Evolutionary conservation across 2,888 invertebrate species (phyloP).

Genomic region (Drosophila mulleri): DNA sequence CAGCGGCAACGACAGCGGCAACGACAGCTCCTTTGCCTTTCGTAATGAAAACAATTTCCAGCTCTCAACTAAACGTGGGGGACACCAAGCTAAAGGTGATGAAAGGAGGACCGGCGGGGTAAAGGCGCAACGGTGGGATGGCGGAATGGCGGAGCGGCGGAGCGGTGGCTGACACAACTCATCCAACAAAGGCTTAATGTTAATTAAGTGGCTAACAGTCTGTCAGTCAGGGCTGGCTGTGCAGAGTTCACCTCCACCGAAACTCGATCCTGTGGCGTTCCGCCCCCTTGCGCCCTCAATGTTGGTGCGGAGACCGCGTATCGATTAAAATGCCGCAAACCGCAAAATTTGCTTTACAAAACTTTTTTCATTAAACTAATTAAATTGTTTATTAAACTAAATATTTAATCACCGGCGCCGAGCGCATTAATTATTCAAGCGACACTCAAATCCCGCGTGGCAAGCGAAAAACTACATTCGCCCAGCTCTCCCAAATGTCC

Average conservation of each 20-base stretch:
- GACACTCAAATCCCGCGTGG: constrained; percentile 10
- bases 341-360: constrained; percentile 28
- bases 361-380: constrained; percentile 34
- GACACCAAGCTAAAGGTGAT: neutral
- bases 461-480: constrained; percentile 24
- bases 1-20: constrained; percentile 1
- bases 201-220: constrained; percentile 63
- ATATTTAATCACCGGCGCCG: constrained; percentile 25
- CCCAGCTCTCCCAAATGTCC: neutral
- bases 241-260: constrained; percentile 1
- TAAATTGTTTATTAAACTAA: constrained; percentile 22
- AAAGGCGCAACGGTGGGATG: neutral
- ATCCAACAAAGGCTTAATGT: constrained; percentile 57
- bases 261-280: constrained; percentile 1
- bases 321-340: constrained; percentile 30
- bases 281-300: neutral
- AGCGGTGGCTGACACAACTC: neutral
- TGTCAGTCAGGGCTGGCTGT: constrained; percentile 14
- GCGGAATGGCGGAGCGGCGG: neutral
- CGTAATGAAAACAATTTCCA: constrained; percentile 60
- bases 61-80: constrained; percentile 42
- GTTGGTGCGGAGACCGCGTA: neutral
- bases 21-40: constrained; percentile 28
- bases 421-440: constrained; percentile 13
- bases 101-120: neutral